Percentiles rank a stretch among this genome's conserved stretches.
These are phyloP conservation scores for Coptotermes formosanus DNA, from an alignment of 1,140 invertebrate genomes.

Conservation along the genomic window DNA sequence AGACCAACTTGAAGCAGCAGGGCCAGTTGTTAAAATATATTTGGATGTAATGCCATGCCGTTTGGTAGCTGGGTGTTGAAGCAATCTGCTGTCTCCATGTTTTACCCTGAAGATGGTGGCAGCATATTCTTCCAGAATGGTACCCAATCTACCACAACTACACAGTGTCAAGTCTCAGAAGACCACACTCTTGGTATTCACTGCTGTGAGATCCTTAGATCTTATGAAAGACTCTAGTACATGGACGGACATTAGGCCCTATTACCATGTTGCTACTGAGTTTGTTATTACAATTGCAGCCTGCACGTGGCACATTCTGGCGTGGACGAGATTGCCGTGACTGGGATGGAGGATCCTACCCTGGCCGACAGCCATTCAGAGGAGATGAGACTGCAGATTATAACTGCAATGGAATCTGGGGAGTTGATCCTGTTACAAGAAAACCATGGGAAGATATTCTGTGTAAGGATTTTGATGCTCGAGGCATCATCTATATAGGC, in stretches of 20 bases:
- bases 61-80: too few relatives aligned
- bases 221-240: too few relatives aligned
- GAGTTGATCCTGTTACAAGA: conserved; percentile 43
- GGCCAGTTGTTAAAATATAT: too few relatives aligned
- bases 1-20: background rate
- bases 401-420: conserved; percentile 56
- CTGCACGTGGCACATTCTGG: conserved; percentile 49
- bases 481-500: conserved; percentile 52
- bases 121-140: too few relatives aligned
- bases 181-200: too few relatives aligned
- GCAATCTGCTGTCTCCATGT: too few relatives aligned
- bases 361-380: conserved; percentile 45
- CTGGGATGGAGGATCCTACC: conserved; percentile 44
- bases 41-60: too few relatives aligned
- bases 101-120: too few relatives aligned
- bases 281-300: conserved; percentile 24
- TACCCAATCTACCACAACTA: too few relatives aligned
- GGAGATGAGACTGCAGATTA: conserved; percentile 46
- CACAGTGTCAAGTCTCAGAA: too few relatives aligned
- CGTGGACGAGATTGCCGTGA: conserved; percentile 54
- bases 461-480: conserved; percentile 44
- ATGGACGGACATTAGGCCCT: too few relatives aligned
- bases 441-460: conserved; percentile 49
- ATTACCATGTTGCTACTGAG: background rate
- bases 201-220: too few relatives aligned